Conservation (phyloP, 2,113 vertebrate species). For the Morone chrysops region DNA sequence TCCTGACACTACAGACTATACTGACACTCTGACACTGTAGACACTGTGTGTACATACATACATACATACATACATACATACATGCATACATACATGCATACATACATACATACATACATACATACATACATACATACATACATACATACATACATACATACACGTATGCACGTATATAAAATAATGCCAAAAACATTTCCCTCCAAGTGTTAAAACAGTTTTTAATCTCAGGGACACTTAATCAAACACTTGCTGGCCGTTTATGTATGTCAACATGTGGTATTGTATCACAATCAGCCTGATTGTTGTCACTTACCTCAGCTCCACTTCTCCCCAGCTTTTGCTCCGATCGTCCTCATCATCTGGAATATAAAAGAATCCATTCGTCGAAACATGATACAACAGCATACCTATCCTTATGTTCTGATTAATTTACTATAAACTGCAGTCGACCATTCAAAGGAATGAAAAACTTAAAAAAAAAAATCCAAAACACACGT, state of each 20-base stretch:
- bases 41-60: too few relatives aligned
- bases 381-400: slow-evolving; percentile 26
- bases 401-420: slow-evolving; percentile 44
- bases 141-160: too few relatives aligned
- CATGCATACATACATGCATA: too few relatives aligned
- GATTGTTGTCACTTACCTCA: slow-evolving; percentile 72
- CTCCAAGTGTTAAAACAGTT: neutral
- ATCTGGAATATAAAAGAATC: slow-evolving; percentile 75
- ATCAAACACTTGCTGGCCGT: neutral
- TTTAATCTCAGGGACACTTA: neutral
- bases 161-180: too few relatives aligned
- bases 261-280: neutral
- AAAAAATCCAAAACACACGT: neutral
- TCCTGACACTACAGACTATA: neutral
- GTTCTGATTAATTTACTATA: neutral
- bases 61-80: too few relatives aligned
- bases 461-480: neutral
- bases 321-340: slow-evolving; percentile 78
- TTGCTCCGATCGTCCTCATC: slow-evolving; percentile 69
- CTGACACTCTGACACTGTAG: too few relatives aligned
- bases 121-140: too few relatives aligned
- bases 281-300: neutral
- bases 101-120: too few relatives aligned
- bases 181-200: neutral
- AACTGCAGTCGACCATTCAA: neutral